Evolutionary conservation across 2,888 invertebrate species (phyloP).

Genomic region (Rhamnusium bicolor): DNA sequence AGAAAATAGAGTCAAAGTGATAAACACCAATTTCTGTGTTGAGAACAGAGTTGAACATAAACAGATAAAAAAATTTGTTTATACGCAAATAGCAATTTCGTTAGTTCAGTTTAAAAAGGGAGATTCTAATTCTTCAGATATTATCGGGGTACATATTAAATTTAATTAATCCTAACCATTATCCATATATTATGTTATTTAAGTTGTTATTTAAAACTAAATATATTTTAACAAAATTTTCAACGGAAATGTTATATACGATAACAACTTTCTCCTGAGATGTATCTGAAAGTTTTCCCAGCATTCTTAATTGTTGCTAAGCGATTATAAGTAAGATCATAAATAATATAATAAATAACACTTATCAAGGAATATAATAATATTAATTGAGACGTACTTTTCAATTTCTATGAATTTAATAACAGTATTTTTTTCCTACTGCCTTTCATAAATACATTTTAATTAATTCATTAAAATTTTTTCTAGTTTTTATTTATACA

Average conservation of each 20-base stretch:
- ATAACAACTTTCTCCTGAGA: background rate
- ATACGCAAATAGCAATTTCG: no score
- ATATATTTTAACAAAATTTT: no score
- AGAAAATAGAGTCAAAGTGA: no score
- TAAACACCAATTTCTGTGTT: no score
- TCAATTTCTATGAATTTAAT: background rate
- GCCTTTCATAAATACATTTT: background rate
- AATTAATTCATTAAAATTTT: background rate
- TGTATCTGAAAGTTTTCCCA: background rate
- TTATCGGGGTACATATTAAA: no score
- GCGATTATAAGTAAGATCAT: background rate
- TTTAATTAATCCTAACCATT: no score
- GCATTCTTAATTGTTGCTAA: background rate
- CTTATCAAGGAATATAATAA: background rate
- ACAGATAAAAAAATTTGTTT: no score
- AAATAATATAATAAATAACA: background rate
- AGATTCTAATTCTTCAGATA: no score
- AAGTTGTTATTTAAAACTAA: no score
- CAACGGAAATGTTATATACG: background rate
- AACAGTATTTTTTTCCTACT: background rate
- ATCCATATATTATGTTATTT: no score
- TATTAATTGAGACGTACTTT: background rate
- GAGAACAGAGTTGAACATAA: no score
- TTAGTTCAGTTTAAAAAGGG: no score
- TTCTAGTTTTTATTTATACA: background rate